Evolutionary conservation across 2,113 vertebrate species (phyloP).

Genomic region (Gorilla gorilla): DNA sequence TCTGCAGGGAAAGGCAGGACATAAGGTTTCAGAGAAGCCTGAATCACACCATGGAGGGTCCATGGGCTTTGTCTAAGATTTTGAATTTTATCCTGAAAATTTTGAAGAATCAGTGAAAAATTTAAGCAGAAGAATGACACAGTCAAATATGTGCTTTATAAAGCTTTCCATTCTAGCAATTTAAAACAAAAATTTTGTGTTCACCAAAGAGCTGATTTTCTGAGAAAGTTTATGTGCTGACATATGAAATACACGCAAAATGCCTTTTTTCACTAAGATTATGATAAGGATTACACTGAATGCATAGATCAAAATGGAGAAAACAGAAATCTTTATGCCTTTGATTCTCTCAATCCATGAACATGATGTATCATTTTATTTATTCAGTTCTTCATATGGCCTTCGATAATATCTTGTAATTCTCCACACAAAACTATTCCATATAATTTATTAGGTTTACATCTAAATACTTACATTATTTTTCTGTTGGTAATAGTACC

Average conservation of each 20-base stretch:
- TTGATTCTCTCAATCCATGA: neutral
- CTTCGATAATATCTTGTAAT: neutral
- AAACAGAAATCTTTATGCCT: neutral
- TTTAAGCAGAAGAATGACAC: neutral
- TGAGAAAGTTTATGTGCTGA: neutral
- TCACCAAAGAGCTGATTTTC: neutral
- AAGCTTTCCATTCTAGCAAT: neutral
- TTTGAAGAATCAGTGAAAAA: neutral
- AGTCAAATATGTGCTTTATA: neutral
- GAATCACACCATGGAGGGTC: neutral
- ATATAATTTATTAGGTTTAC: neutral
- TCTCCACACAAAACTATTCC: neutral
- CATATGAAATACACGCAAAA: neutral
- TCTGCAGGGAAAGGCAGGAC: neutral
- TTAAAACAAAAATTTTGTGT: neutral
- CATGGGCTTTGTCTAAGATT: neutral
- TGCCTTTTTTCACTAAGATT: neutral
- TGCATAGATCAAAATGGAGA: neutral
- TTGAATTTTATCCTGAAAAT: neutral
- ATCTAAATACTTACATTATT: neutral
- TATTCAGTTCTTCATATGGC: neutral
- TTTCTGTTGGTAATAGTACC: neutral
- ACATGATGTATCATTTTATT: neutral
- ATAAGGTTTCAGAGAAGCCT: neutral
- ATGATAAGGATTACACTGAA: neutral